Evolutionary conservation across 2,888 invertebrate species (phyloP), one percentile per base, ranked within the genome.

Genomic region (Blastobasis adustella): DNA sequence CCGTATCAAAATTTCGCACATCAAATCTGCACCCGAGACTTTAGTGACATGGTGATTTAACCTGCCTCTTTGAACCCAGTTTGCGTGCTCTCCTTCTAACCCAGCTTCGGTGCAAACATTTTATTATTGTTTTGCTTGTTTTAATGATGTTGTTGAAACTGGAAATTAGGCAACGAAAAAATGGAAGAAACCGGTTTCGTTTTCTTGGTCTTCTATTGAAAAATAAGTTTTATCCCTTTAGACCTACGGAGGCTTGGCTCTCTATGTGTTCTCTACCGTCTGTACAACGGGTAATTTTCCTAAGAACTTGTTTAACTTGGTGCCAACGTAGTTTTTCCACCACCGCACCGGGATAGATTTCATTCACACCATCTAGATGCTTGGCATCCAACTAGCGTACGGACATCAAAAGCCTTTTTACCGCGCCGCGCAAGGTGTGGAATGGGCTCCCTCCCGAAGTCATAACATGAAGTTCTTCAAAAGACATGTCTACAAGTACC

Each of bases 41-140:
- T 60, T 56, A 58, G 48, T 50, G 51, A 56, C 56, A 54, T 57
- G 55, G 57, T 57, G 55, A 58, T 56, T 58, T 60, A 60, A 59
- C 59, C 60, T 60, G 46, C 49, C 42, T 43, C 51, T 53, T 47
- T 46, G 57, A 53, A 52, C 53, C 52, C 49, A 49, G 23, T 8
- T 47, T 38, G 46, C 53, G 46, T 57, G 51, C 49, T 23, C 23
- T 23, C 23, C 23, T 23, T 23, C 2, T 23, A 23, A 23, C 23
- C 3, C 23, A 23, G 23, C 23, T 23, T 23, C 23, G 23, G 23
- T 53, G 54, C 56, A 52, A 53, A 56, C 51, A 49, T 47, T 41
- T 37, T 51, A 45, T n/a, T 46, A 46, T 48, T 42, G 49, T 10
- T 44, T 49, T 50, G 9, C 10, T 6, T n/a, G 4, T n/a, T 42